Evolutionary conservation across 2,888 invertebrate genomes (phyloP).

Genomic region (Cryptocheilus praepositus): DNA sequence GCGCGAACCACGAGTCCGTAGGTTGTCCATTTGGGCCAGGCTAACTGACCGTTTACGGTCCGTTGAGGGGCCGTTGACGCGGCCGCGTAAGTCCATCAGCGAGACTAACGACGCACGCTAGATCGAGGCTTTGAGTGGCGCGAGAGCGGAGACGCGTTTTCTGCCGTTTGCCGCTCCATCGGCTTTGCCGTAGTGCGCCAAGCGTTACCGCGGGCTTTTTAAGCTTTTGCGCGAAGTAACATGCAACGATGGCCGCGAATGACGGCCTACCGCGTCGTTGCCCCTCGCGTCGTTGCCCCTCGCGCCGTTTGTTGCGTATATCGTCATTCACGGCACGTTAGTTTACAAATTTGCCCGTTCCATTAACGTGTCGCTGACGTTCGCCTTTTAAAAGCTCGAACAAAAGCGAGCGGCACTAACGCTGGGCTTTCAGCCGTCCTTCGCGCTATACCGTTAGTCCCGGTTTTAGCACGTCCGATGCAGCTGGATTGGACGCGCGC

Average conservation of each 20-base stretch:
- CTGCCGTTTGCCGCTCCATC: slow-evolving; percentile 7
- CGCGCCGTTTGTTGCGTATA: slow-evolving; percentile 17
- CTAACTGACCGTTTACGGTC: background rate
- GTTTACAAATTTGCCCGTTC: slow-evolving; percentile 56
- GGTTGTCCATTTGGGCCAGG: no score
- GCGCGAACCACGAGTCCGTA: no score
- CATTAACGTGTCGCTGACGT: slow-evolving; percentile 44
- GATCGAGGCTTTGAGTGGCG: slow-evolving; percentile 6
- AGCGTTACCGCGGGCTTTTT: background rate
- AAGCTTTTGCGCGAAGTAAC: background rate
- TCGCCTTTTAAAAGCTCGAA: slow-evolving; percentile 46
- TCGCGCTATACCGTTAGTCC: no score
- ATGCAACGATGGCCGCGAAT: slow-evolving; percentile 23
- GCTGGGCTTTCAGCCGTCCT: no score
- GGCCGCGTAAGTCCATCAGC: background rate
- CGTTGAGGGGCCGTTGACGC: slow-evolving; percentile 5
- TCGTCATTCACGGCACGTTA: slow-evolving; percentile 52
- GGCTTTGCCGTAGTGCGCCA: no score
- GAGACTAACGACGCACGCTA: background rate
- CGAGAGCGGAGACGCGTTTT: slow-evolving; percentile 4
- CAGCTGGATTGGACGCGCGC: no score
- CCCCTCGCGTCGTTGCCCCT: slow-evolving; percentile 2
- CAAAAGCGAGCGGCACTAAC: slow-evolving; percentile 34
- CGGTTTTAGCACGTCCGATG: no score
- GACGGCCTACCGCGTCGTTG: slow-evolving; percentile 14